phyloP scores from a whole-genome alignment of 2,113 vertebrate genomes.

The Amia ocellicauda region DNA sequence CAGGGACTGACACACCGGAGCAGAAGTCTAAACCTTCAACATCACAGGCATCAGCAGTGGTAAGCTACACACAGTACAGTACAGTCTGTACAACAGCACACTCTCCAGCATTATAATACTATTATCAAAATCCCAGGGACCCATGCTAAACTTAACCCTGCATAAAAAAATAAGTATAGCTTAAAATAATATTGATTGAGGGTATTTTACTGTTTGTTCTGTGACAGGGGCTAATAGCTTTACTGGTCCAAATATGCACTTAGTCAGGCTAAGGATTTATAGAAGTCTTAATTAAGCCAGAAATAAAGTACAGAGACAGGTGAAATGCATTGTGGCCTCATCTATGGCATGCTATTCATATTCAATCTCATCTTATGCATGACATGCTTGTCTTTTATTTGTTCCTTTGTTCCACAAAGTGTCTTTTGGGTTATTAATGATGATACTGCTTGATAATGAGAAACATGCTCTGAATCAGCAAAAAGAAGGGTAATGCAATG shows the following conservation, averaged over 20 bases:
- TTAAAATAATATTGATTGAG: background rate
- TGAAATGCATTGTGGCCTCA: background rate
- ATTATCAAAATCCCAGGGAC: background rate
- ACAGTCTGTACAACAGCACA: background rate
- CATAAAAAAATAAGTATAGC: background rate
- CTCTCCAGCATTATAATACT: background rate
- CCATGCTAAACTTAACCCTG: background rate
- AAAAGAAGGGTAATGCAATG: too few relatives aligned
- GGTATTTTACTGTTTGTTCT: background rate
- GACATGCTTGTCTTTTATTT: background rate
- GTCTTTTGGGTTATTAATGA: too few relatives aligned
- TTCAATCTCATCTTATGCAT: too few relatives aligned
- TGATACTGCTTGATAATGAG: background rate
- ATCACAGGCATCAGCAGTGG: background rate
- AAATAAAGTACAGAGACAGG: background rate
- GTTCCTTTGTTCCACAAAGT: too few relatives aligned
- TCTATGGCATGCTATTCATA: too few relatives aligned
- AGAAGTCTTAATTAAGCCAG: background rate
- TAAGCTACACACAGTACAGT: background rate
- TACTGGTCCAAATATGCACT: background rate
- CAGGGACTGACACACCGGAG: background rate
- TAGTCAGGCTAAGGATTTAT: background rate
- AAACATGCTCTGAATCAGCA: background rate
- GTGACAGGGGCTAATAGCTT: background rate
- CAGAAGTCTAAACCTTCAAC: slow-evolving; percentile 3